These are phyloP conservation scores for Melinopterus prodromus DNA, from an alignment of 2,888 invertebrate species.

Conservation along the genomic window DNA sequence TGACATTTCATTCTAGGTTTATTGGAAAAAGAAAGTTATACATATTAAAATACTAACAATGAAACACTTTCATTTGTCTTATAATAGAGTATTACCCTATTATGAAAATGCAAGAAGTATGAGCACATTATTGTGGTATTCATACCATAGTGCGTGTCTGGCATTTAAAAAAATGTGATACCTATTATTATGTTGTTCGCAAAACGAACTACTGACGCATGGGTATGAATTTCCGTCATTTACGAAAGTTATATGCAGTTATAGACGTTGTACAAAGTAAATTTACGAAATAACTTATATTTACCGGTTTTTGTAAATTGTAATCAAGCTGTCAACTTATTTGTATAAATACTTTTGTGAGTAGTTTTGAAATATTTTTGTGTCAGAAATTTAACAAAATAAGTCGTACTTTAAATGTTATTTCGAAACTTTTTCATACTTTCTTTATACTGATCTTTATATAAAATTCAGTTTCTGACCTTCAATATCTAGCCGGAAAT, in stretches of 20 bases:
- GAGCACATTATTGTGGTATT: not conserved
- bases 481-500: not conserved
- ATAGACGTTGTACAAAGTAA: too few species aligned
- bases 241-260: not conserved
- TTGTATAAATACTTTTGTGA: too few species aligned
- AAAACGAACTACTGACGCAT: not conserved
- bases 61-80: slow-evolving; percentile 4
- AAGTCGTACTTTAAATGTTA: too few species aligned
- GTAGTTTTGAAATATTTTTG: too few species aligned
- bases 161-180: not conserved
- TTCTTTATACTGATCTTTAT: too few species aligned
- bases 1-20: not conserved
- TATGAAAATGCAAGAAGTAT: slow-evolving; percentile 4
- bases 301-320: too few species aligned
- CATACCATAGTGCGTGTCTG: not conserved
- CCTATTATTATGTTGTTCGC: not conserved
- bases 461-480: not conserved
- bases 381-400: too few species aligned
- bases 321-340: too few species aligned
- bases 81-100: not conserved
- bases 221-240: not conserved
- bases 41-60: not conserved
- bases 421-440: too few species aligned
- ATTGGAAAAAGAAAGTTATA: not conserved
- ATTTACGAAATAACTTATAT: too few species aligned